Evolutionary conservation across 2,888 invertebrate species (phyloP), one percentile per base, ranked within the genome.

Genomic region (Eueremaeus valkanovi): DNA sequence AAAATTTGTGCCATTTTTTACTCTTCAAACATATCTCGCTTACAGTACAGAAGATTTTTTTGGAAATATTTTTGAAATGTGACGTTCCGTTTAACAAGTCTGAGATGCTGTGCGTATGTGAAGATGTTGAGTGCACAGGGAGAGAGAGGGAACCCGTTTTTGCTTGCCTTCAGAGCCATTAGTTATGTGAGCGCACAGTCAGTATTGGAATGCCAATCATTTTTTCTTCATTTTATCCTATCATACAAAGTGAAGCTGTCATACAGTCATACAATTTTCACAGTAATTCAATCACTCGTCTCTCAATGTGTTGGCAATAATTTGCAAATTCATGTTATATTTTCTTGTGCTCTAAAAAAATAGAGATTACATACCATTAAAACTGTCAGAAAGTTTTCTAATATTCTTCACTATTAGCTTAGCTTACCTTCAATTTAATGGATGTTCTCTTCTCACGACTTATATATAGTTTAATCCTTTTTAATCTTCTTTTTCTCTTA

Each of bases 141-240:
- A 24, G 55, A 16, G 45, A 45, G 16, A 45, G 16, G 3, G 9
- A 13, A 6, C 2, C 2, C 45, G 2, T 21, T 24, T 51, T n/a
- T n/a, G n/a, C 21, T 3, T 51, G 13, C 6, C 5, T 51, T 5
- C 13, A 55, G 24, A n/a, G 21, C 51, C 21, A 51, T 51, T 51
- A n/a, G n/a, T 51, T 51, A 51, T 55, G 55, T 27, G 21, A 55
- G 24, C 55, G 24, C 21, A n/a, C 55, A 13, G 55, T 55, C 55
- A 27, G 2, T 55, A 55, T 55, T 27, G 9, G 55, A n/a, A 27
- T 55, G 55, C 55, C 55, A 55, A 55, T 55, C 55, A 55, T 55
- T 16, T 36, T 36, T n/a, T n/a, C n/a, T n/a, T n/a, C n/a, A n/a
- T n/a, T n/a, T n/a, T n/a, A n/a, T n/a, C n/a, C n/a, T n/a, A n/a